phyloP scores from a whole-genome alignment of 2,888 invertebrate genomes.

The Ormyrus nitidulus region DNA sequence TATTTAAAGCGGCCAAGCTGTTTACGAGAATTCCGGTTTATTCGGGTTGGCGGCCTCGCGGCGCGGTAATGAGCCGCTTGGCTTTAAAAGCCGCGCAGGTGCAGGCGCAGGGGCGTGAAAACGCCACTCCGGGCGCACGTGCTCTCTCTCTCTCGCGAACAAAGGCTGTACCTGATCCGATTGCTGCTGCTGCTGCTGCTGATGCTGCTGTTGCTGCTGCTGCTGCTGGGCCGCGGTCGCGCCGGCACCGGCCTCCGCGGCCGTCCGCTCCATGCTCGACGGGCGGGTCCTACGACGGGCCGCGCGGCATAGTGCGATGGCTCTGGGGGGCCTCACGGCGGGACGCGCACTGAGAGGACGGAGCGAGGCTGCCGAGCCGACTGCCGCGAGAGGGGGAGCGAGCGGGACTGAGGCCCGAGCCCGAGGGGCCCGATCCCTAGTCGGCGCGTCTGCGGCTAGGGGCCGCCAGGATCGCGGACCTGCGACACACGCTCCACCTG shows the following conservation, averaged over 20 bases:
- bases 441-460: constrained; percentile 50
- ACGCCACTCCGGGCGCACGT: constrained; percentile 10
- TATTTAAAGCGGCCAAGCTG: neutral
- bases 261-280: constrained; percentile 12
- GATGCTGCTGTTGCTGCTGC: neutral
- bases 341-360: neutral
- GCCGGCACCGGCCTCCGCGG: neutral
- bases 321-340: constrained; percentile 28
- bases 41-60: neutral
- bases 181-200: neutral
- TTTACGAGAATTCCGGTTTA: constrained; percentile 26
- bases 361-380: neutral
- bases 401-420: constrained; percentile 37
- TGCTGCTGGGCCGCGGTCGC: neutral
- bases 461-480: constrained; percentile 19
- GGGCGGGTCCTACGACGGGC: constrained; percentile 36
- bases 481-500: constrained; percentile 25
- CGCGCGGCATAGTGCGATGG: constrained; percentile 39
- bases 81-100: constrained; percentile 3
- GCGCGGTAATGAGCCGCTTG: no score
- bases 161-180: neutral
- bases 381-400: neutral
- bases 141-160: constrained; percentile 25
- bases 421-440: constrained; percentile 22
- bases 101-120: constrained; percentile 44